Conservation (phyloP, 2,888 invertebrate genomes). For the Geophilus truncorum region DNA sequence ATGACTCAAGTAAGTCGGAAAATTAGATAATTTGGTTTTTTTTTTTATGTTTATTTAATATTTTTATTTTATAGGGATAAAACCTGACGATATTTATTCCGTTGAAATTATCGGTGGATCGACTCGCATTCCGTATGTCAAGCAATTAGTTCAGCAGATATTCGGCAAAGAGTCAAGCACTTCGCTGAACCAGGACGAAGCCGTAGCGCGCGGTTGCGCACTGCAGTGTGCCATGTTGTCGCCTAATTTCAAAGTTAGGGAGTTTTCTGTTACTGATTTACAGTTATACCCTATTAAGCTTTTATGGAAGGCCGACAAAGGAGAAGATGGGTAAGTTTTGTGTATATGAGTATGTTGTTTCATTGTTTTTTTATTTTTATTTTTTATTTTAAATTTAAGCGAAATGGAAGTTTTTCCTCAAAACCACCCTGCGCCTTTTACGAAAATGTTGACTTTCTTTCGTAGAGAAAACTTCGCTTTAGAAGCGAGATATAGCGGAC, state of each 20-base stretch:
- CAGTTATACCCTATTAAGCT: conserved; percentile 76
- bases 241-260: conserved; percentile 93
- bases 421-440: conserved; percentile 84
- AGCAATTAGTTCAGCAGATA: conserved; percentile 79
- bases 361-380: not conserved
- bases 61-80: conserved; percentile 61
- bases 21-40: not conserved
- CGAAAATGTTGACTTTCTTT: conserved; percentile 89
- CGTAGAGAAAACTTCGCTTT: conserved; percentile 82
- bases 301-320: conserved; percentile 66
- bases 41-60: no score
- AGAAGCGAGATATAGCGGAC: conserved; percentile 66
- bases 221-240: conserved; percentile 92
- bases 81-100: conserved; percentile 79
- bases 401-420: conserved; percentile 87
- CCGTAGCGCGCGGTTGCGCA: conserved; percentile 93
- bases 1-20: conserved; percentile 64
- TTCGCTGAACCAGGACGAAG: conserved; percentile 91
- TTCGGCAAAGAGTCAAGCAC: conserved; percentile 79
- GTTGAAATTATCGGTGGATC: conserved; percentile 97
- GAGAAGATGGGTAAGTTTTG: conserved; percentile 56
- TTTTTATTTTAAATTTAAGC: conserved; percentile 51
- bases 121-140: conserved; percentile 87
- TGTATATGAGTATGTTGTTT: not conserved
- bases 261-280: conserved; percentile 88